Base-by-base conservation (phyloP, 2,888 invertebrate genomes). In the Leuctra nigra region DNA sequence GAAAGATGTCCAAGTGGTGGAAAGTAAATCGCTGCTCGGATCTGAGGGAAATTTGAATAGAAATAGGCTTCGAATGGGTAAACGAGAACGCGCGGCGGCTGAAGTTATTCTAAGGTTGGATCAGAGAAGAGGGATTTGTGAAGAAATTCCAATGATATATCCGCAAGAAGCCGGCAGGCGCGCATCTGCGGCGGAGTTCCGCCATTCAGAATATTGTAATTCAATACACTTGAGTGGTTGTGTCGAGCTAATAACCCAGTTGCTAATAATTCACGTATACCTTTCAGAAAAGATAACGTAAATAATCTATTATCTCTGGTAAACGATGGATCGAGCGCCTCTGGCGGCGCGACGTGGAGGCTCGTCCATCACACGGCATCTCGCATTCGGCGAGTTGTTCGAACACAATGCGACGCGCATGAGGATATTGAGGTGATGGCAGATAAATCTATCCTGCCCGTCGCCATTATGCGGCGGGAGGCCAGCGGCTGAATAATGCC, bases 31-130 rank as follows among this genome's bases (percentile, higher is more conserved):
- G 57, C 39, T 23, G 57, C 54, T 47, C 29, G 46, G 46, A 39
- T 57, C 44, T 57, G 47, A 41, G 23, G 44, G 54, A 57, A 57
- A 57, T 57, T 57, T 57, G 57, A 57, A 57, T 57, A 57, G 57
- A 57, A 54, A 57, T 57, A 54, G 57, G 54, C 48, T 57, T 36
- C 48, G 53, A 46, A 47, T 39, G 39, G 44, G 46, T 14, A 23
- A 22, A 9, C 14, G 33, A 50, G 46, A 29, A 29, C 29, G 29
- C 29, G 11, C 11, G 29, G 29, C 29, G 11, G 41, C 9, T 2
- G 18, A 16, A 33, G 25, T 22, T 38, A 33, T 46, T 20, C 41
- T 39, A 36, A 39, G 44, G 50, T 35, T 18, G 56, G 46, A 53
- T 56, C 56, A 54, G 48, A 57, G 53, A 23, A 54, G n/a, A n/a